Evolutionary conservation across 2,113 vertebrate species (phyloP), one percentile per base, ranked within the genome.

Genomic region (Peromyscus leucopus): DNA sequence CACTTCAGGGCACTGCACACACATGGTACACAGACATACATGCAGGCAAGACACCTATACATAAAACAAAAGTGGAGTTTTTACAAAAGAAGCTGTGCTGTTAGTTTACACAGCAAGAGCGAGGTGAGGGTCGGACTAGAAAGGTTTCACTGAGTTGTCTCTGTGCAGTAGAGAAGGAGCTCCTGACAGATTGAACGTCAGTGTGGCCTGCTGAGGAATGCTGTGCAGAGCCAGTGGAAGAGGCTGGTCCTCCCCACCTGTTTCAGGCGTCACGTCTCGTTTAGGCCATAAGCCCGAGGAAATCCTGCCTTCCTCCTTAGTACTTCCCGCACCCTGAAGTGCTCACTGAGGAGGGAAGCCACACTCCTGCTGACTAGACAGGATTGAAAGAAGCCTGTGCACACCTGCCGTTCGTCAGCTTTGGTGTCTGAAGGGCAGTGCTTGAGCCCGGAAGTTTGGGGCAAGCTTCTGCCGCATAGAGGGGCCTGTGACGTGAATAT

Each of bases 81-180:
- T 63, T 42, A 10, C 65, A 26, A 51, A 92, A 28, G 85, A 95
- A 79, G 12, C 71, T 57, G 0, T 57, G 55, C 55, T 55, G 2
- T 79, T 67, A 93, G 33, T 72, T 82, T 94, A 90, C 90, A 88
- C 6, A 84, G 22, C 76, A 89, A 91, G 39, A 94, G 4, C 36
- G 65, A 95, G 51, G 11, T 39, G 12, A 33, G 17, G 1, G 17
- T 89, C 63, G 85, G 28, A 89, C 75, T 92, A 93, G 61, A 86
- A 85, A 17, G 1, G 42, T 42, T 92, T 55, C 31, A 28, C 74
- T 67, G 79, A 7, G 67, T 69, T 75, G 4, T 80, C 57, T 63
- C n/a, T 92, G 61, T 65, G 46, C 42, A 93, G 61, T 87, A 88
- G 59, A 92, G 10, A 33, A 83, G 48, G 82, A 87, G 55, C 31